Conservation (phyloP, 2,113 vertebrate genomes). For the Lophochroa leadbeateri region DNA sequence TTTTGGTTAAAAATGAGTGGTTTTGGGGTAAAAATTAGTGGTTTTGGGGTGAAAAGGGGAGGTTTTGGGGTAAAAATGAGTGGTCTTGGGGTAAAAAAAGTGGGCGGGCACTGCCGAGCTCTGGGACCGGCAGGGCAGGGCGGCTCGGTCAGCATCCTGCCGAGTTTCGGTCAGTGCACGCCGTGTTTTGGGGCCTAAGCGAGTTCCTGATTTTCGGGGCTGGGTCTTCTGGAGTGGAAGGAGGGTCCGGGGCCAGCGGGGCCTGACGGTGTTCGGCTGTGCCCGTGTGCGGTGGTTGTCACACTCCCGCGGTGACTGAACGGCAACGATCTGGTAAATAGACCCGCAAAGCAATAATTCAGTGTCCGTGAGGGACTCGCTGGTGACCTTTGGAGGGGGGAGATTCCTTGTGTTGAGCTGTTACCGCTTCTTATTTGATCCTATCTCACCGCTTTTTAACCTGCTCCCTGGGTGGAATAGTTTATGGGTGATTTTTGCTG, state of each 20-base stretch:
- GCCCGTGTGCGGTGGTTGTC: accelerated
- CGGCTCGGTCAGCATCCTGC: background rate
- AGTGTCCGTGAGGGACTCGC: background rate
- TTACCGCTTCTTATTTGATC: background rate
- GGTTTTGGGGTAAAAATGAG: too few relatives aligned
- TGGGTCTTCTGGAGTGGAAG: background rate
- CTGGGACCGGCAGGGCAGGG: background rate
- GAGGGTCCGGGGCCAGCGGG: background rate
- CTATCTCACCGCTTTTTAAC: background rate
- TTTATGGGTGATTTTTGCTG: background rate
- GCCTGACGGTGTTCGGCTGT: background rate
- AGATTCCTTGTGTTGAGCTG: background rate
- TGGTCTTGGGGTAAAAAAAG: too few relatives aligned
- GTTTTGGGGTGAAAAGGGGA: too few relatives aligned
- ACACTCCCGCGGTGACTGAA: background rate
- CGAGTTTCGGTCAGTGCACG: background rate
- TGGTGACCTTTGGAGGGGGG: background rate
- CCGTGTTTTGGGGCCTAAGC: background rate
- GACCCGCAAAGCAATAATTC: background rate
- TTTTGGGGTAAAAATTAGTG: too few relatives aligned
- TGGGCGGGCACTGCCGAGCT: background rate
- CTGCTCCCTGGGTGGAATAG: background rate
- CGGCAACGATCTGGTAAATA: background rate
- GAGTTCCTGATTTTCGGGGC: background rate
- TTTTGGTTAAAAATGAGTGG: too few relatives aligned